Base-by-base conservation (phyloP, 2,888 invertebrate genomes). In the Neoitamus cyanurus region DNA sequence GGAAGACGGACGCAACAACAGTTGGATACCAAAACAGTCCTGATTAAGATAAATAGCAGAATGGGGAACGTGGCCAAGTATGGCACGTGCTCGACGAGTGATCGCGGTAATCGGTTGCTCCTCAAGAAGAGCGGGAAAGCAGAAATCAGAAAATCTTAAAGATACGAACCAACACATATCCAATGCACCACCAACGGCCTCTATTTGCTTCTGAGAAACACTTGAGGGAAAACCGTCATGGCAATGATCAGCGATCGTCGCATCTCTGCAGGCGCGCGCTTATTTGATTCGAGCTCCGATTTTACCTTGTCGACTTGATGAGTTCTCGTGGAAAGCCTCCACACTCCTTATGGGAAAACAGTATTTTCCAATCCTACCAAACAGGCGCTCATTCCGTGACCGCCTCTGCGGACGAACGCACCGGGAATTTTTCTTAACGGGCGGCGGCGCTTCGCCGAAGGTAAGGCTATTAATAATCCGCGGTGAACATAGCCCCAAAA, bases 21-120 rank as follows among this genome's bases (percentile, higher is more conserved):
- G 42, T 58, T 58, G 20, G 15, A 58, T 20, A 25, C 58, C 25
- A 58, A 58, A 58, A 20, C 25, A 58, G 58, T 20, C 31, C 34
- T 28, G 75, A 42, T 37, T 25, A 58, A 6, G 58, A 75, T 20
- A 42, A 75, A 42, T 28, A 75, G 20, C 37, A 75, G 25, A 75
- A 46, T 9, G 42, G 75, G 42, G 42, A 75, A 78, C 28, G 42
- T 37, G 25, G 42, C 42, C 42, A 75, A 34, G 48, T 42, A 20
- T 78, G 31, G 78, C 78, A 78, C 78, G 78, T 78, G 78, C 48
- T 78, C 28, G 31, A 0, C 58, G 58, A 78, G 58, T 78, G 78
- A 78, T 78, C 78, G 31, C 15, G 6, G 11, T 13, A 31, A 30
- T 11, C 13, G 20, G 28, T 20, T 25, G n/a, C 31, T 30, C 46